A percentile compares a stretch with the other conserved stretches of the same genome.
phyloP scores from a whole-genome alignment of 2,113 vertebrate genomes.

The Leiothrix lutea region DNA sequence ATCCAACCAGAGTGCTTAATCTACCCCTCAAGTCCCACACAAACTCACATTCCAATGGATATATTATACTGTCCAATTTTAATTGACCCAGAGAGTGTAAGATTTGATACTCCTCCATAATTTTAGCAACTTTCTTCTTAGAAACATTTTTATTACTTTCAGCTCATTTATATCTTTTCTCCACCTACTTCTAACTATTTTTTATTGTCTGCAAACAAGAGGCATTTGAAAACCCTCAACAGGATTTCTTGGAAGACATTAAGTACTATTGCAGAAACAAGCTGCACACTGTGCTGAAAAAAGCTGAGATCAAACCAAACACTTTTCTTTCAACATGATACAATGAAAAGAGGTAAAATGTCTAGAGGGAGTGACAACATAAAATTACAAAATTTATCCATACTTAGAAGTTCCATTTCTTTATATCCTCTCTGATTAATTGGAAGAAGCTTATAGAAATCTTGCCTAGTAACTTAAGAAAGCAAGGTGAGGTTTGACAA shows the following conservation, averaged over 20 bases:
- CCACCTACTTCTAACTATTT: background rate
- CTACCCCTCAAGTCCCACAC: background rate
- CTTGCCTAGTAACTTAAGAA: background rate
- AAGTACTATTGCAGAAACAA: background rate
- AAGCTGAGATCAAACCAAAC: background rate
- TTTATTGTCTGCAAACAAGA: background rate
- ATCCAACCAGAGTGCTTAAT: background rate
- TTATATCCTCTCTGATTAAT: constrained; percentile 72
- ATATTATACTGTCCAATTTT: background rate
- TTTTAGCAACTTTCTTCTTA: background rate
- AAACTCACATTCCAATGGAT: background rate
- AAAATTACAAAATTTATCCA: constrained; percentile 76
- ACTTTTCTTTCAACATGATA: background rate
- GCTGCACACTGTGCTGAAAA: background rate
- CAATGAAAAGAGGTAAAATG: background rate
- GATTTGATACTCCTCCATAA: background rate
- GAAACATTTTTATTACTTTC: background rate
- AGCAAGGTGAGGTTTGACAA: background rate
- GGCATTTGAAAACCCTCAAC: background rate
- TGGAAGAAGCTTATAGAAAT: background rate
- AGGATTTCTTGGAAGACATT: background rate
- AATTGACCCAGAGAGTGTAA: background rate
- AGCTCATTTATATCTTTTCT: background rate
- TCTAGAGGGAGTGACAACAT: background rate
- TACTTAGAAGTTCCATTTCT: constrained; percentile 74